These are phyloP conservation scores for Henricia sp. DNA, from an alignment of 53 echinoderm and acorn worm species.

Conservation along the genomic window DNA sequence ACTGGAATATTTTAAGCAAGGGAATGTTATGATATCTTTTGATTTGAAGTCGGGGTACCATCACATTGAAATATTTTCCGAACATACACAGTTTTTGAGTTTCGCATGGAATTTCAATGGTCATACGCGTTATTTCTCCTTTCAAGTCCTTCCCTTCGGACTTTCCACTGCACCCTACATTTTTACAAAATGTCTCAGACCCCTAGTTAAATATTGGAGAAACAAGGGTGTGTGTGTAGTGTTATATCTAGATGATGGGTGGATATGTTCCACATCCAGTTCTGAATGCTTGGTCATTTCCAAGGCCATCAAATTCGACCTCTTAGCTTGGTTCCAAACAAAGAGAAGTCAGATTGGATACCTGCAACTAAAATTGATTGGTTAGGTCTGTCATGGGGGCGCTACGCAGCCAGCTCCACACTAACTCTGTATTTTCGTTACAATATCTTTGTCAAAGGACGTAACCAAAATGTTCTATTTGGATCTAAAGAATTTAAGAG, in stretches of 20 bases:
- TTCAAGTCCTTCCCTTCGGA: slow-evolving; percentile 24
- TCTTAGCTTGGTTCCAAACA: slow-evolving; percentile 10
- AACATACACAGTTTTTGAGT: slow-evolving; percentile 12
- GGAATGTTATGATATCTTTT: too few species aligned
- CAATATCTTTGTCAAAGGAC: too few species aligned
- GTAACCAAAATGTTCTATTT: background rate
- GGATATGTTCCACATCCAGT: background rate
- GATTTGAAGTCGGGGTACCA: slow-evolving; percentile 42
- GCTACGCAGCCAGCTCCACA: too few species aligned
- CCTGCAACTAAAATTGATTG: background rate
- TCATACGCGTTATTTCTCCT: background rate
- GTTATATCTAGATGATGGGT: slow-evolving; percentile 36
- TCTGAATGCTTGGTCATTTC: background rate
- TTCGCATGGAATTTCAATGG: slow-evolving; percentile 25
- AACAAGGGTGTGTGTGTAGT: slow-evolving; percentile 14
- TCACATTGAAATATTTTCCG: slow-evolving; percentile 5
- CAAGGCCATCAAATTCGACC: background rate
- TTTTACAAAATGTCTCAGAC: slow-evolving; percentile 28
- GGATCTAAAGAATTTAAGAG: background rate
- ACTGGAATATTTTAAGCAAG: slow-evolving; percentile 28
- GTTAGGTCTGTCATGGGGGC: slow-evolving; percentile 30
- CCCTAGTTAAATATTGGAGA: slow-evolving; percentile 41
- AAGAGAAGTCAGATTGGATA: slow-evolving; percentile 23
- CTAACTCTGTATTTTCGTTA: too few species aligned
- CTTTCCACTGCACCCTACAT: background rate